Percentiles rank a stretch among this genome's conserved stretches.
These are phyloP conservation scores for Zoanthus sociatus DNA, from an alignment of 92 coral and sea anemone species.

Conservation along the genomic window DNA sequence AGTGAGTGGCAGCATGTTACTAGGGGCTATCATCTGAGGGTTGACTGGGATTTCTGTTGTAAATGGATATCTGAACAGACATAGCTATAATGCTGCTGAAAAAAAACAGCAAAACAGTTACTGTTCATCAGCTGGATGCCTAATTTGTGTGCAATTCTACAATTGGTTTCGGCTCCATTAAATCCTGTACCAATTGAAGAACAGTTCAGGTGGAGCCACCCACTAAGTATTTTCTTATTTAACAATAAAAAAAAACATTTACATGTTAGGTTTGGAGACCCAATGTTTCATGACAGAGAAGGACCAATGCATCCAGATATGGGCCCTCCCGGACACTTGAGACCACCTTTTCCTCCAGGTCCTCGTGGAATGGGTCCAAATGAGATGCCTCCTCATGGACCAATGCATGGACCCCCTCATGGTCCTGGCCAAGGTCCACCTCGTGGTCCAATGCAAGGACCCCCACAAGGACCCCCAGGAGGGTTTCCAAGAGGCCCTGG, in stretches of 20 bases:
- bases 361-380: constrained; percentile 33
- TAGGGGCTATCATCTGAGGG: no score
- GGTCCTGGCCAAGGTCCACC: constrained; percentile 35
- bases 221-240: no score
- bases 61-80: no score
- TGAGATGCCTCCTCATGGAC: constrained; percentile 38
- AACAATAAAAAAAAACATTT: background rate
- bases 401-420: constrained; percentile 39
- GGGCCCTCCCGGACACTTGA: constrained; percentile 17
- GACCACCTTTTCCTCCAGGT: constrained; percentile 36
- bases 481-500: constrained; percentile 34
- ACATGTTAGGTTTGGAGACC: constrained; percentile 41
- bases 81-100: no score
- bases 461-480: constrained; percentile 28
- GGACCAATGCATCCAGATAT: constrained; percentile 44
- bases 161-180: no score
- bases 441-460: constrained; percentile 34
- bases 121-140: no score
- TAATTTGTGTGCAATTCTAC: no score
- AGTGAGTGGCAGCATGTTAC: no score
- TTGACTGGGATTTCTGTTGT: no score
- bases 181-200: no score
- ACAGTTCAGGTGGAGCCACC: no score
- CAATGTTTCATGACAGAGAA: constrained; percentile 24
- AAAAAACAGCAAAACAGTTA: no score